Evolutionary conservation across 2,797 vertebrate genomes (phyloP).

Genomic region (Aplochiton taeniatus): DNA sequence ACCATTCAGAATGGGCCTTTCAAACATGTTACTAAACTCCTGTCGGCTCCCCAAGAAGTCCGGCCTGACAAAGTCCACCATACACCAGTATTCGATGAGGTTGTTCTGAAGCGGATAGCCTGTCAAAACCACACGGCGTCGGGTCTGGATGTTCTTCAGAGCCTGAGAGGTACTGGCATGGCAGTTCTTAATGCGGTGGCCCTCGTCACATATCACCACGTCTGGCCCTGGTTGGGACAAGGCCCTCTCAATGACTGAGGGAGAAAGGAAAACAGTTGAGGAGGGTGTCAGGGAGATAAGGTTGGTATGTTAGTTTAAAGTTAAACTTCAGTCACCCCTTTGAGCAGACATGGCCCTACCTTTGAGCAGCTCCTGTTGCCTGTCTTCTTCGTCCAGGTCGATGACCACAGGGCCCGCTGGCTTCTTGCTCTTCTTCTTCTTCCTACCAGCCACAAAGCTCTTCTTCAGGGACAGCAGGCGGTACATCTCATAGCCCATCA

Average conservation of each 20-base stretch:
- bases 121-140: conserved; percentile 88
- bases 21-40: conserved; percentile 99
- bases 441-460: conserved; percentile 88
- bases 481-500: conserved; percentile 99
- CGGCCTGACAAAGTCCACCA: conserved; percentile 98
- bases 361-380: conserved; percentile 94
- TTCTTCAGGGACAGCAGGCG: conserved; percentile 96
- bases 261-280: background rate
- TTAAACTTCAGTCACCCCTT: too few species aligned
- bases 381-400: conserved; percentile 93
- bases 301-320: too few species aligned
- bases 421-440: conserved; percentile 95
- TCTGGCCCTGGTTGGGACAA: conserved; percentile 91
- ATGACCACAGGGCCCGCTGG: conserved; percentile 85
- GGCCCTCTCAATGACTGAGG: conserved; percentile 89
- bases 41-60: conserved; percentile 94
- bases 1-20: conserved; percentile 94
- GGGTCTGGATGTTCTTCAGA: conserved; percentile 91
- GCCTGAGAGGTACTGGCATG: conserved; percentile 97
- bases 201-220: conserved; percentile 96
- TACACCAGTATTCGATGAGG: conserved; percentile 98
- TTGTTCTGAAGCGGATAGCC: conserved; percentile 99
- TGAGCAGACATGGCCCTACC: conserved; percentile 69
- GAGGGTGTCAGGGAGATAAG: too few species aligned
- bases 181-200: conserved; percentile 98